Evolutionary conservation across 2,797 vertebrate genomes (phyloP).

Genomic region (Onychomys leucogaster): DNA sequence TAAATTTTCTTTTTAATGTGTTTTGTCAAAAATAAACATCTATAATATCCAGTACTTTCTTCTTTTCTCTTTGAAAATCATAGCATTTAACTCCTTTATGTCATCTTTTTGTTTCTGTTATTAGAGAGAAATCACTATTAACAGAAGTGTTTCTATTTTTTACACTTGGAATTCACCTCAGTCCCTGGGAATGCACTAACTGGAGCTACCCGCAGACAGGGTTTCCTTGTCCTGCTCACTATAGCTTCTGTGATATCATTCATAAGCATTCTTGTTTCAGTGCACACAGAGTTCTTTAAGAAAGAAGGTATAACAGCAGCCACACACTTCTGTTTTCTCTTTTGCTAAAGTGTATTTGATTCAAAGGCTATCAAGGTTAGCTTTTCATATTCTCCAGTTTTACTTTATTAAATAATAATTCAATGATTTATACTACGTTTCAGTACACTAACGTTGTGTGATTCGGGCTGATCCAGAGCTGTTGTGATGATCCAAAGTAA

Average conservation of each 20-base stretch:
- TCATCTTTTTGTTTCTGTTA: not conserved
- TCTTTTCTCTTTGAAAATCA: not conserved
- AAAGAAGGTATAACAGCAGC: not conserved
- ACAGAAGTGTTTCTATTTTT: not conserved
- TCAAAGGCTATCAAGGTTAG: not conserved
- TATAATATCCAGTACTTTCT: constrained; percentile 25
- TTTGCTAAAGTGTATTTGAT: constrained; percentile 4
- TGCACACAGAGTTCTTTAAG: not conserved
- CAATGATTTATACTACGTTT: not conserved
- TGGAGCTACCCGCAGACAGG: not conserved
- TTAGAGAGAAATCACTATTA: not conserved
- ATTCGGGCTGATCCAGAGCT: not conserved
- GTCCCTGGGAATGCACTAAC: not conserved
- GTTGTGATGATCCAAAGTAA: not conserved
- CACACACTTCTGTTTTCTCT: not conserved
- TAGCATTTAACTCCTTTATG: not conserved
- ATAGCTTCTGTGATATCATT: not conserved
- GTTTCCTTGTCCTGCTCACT: not conserved
- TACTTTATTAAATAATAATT: not conserved
- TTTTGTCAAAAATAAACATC: not conserved
- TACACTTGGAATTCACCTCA: not conserved
- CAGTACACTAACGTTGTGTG: not conserved
- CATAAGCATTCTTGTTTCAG: not conserved
- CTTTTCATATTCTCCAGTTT: not conserved
- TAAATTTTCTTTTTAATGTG: not conserved